Base-by-base conservation (phyloP, 2,113 vertebrate genomes). In the Passerina amoena region DNA sequence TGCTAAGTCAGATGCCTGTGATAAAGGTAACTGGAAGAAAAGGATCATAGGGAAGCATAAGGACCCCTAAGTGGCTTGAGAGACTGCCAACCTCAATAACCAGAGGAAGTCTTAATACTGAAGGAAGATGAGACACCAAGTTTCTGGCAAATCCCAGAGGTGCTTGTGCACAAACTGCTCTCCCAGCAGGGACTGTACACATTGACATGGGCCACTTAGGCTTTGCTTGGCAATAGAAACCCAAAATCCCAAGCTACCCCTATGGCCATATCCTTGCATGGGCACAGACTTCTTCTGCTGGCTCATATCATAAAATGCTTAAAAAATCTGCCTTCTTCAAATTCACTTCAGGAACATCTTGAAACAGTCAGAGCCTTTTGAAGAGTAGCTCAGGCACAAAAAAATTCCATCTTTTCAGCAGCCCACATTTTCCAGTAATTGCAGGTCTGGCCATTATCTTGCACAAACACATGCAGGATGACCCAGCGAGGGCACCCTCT, bases 251-350 rank as follows among this genome's bases (percentile, higher is more conserved):
- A 70, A 4, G 20, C 5, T 72, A 17, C 21, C n/a, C 23, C 13
- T 0, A 1, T 35, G 35, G 28, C 59, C 0, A 0, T 23, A 35
- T 68, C 30, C 33, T 88, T 80, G 35, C 20, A 35, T 65, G 19
- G 47, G 51, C 60, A 35, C 14, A 47, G 10, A 40, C 12, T 79
- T 69, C 71, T 63, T 18, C 60, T 10, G 3, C 45, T 63, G 44
- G 33, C 31, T 92, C 42, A n/a, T n/a, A 38, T 48, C 19, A 40
- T 70, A 9, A 14, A 65, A 9, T 15, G 24, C 57, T 75, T 57
- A 1, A 38, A 75, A 61, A 61, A 15, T 48, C 22, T 59, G 21
- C 35, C 38, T 35, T 60, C 45, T 85, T 82, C 71, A 79, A 75
- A 50, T 71, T 57, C 23, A 24, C 33, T 45, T 69, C 47, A 57